These are phyloP conservation scores for Stichopus horrens DNA, from an alignment of 53 echinoderm and acorn worm genomes.

Conservation along the genomic window DNA sequence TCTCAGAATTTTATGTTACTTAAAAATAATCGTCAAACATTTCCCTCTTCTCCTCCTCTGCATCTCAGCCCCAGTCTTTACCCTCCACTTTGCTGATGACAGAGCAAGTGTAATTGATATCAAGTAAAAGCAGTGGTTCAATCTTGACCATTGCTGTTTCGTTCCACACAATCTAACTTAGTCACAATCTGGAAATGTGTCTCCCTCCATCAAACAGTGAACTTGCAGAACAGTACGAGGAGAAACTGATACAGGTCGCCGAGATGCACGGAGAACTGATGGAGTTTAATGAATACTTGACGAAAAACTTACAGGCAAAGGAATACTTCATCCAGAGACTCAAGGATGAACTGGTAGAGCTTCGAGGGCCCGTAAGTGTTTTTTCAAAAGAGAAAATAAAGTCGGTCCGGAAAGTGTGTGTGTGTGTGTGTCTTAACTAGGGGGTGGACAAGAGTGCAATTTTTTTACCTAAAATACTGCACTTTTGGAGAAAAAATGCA, in stretches of 20 bases:
- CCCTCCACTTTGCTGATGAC: too few species aligned
- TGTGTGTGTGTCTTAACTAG: too few species aligned
- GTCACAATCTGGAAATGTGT: neutral
- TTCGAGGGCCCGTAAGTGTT: conserved; percentile 85
- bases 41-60: too few species aligned
- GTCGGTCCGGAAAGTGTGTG: too few species aligned
- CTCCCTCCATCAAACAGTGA: conserved; percentile 57
- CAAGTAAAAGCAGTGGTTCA: neutral
- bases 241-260: conserved; percentile 94
- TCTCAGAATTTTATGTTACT: too few species aligned
- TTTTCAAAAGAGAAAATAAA: neutral
- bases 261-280: conserved; percentile 99
- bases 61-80: too few species aligned
- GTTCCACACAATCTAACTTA: neutral
- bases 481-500: too few species aligned
- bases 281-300: conserved; percentile 97
- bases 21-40: too few species aligned
- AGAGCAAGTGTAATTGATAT: too few species aligned
- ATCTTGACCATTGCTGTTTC: neutral
- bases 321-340: conserved; percentile 67
- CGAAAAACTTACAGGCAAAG: conserved; percentile 71
- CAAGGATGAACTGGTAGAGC: conserved; percentile 82
- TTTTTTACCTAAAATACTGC: too few species aligned
- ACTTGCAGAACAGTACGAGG: conserved; percentile 78
- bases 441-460: too few species aligned